phyloP scores from a whole-genome alignment of 2,888 invertebrate genomes.

The Epistrophe grossulariae region DNA sequence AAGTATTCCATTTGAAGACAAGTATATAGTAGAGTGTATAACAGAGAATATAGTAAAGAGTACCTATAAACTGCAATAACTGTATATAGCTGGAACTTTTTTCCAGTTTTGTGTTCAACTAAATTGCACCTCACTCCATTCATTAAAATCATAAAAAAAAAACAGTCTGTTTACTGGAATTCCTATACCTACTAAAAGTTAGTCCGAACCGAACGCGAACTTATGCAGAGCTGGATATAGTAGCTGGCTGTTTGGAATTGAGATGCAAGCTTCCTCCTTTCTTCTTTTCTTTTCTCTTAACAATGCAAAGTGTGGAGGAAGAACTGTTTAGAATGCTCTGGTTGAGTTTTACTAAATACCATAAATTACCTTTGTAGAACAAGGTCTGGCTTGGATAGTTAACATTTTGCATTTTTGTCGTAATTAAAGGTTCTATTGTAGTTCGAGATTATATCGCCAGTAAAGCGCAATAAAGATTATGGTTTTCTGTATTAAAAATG shows the following conservation, averaged over 20 bases:
- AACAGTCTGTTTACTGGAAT: slow-evolving; percentile 33
- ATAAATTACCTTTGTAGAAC: slow-evolving; percentile 68
- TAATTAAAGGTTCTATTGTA: slow-evolving; percentile 53
- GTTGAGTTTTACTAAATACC: slow-evolving; percentile 42
- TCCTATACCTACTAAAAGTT: slow-evolving; percentile 40
- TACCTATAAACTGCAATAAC: not conserved
- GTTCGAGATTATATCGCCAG: slow-evolving; percentile 15
- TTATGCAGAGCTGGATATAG: not conserved
- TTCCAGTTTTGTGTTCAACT: slow-evolving; percentile 60
- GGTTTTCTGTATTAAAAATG: not conserved
- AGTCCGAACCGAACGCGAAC: not conserved
- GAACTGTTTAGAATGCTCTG: slow-evolving; percentile 43
- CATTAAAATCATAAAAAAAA: slow-evolving; percentile 29
- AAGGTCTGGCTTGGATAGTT: slow-evolving; percentile 63
- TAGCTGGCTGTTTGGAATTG: not conserved
- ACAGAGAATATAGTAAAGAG: not conserved
- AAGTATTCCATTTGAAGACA: slow-evolving; percentile 37
- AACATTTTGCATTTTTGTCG: slow-evolving; percentile 18
- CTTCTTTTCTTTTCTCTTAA: slow-evolving; percentile 14
- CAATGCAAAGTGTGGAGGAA: slow-evolving; percentile 67
- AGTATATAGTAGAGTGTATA: slow-evolving; percentile 7
- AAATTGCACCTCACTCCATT: slow-evolving; percentile 63
- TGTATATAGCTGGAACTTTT: slow-evolving; percentile 30
- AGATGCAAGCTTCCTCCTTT: slow-evolving; percentile 4
- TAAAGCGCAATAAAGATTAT: slow-evolving; percentile 2